Conservation (phyloP, 2,888 invertebrate species). For the Coecobrya sp. region DNA sequence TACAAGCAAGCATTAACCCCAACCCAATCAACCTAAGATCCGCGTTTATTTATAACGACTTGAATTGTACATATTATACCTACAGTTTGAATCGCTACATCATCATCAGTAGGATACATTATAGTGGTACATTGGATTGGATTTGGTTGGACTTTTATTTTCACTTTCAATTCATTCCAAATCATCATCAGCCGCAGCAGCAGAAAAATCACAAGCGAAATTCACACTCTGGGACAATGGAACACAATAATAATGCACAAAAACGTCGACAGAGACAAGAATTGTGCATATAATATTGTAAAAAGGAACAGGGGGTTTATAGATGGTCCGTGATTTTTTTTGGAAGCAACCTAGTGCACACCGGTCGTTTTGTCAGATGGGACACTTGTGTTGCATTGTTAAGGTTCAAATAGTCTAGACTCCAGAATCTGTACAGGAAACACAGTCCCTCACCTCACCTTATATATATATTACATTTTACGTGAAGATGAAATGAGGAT, state of each 20-base stretch:
- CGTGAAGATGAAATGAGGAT: not conserved
- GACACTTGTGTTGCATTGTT: conserved; percentile 36
- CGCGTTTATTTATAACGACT: conserved; percentile 40
- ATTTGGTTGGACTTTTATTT: conserved; percentile 13
- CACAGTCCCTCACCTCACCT: not conserved
- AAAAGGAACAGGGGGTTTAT: not conserved
- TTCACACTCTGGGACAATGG: conserved; percentile 74
- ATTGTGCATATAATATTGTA: conserved; percentile 27
- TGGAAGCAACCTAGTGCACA: conserved; percentile 21
- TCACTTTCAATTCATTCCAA: conserved; percentile 25
- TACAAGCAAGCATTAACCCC: conserved; percentile 51
- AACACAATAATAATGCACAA: conserved; percentile 65
- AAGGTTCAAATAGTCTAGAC: conserved; percentile 13
- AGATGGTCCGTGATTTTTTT: conserved; percentile 12
- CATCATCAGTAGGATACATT: not conserved
- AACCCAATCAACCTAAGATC: conserved; percentile 67
- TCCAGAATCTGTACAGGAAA: conserved; percentile 23
- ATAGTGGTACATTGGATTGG: not conserved
- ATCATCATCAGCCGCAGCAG: conserved; percentile 40
- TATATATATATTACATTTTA: not conserved
- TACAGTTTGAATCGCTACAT: conserved; percentile 5
- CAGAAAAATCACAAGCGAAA: conserved; percentile 1
- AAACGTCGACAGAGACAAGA: conserved; percentile 35
- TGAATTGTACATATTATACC: conserved; percentile 12
- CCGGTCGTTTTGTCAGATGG: conserved; percentile 66